Evolutionary conservation across 1,140 invertebrate species (phyloP), one percentile per base, ranked within the genome.

Genomic region (Nasonia giraulti): DNA sequence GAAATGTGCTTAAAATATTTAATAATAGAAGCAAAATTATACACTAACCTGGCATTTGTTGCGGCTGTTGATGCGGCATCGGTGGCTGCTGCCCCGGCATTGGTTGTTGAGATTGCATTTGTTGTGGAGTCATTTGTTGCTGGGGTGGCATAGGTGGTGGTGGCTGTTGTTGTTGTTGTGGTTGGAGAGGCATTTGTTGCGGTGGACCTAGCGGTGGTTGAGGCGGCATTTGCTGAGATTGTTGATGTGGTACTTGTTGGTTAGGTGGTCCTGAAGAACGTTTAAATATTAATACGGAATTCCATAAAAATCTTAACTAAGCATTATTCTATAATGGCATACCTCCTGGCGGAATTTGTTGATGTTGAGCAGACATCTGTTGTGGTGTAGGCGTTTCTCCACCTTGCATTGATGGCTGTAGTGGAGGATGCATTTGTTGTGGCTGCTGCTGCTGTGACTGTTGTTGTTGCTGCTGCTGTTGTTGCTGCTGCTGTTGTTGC

Each of bases 331-430:
- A 23, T 33, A 20, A 3, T 50, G 37, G 37, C n/a, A 50, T 50
- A 83, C 82, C 82, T 84, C 78, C 12, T 77, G 76, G 11, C 27
- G 80, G 20, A 55, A 76, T 69, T 44, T 71, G 76, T 66, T 71
- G 76, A 73, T 73, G 80, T 47, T 77, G 80, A 82, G 73, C 0
- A 27, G 84, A 5, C n/a, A 82, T 73, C 62, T 62, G 66, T 44
- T 82, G 84, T 44, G 75, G 47, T 40, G 62, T 71, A 8, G 78
- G 37, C 14, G 79, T 6, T 69, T 85, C 73, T 77, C 40, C n/a
- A 84, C 83, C 47, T 84, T 78, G 83, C 81, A 88, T 87, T 66
- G 85, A 83, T 50, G 75, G 75, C 50, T 83, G 86, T 14, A 84
- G 87, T 37, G 73, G 75, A 27, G 79, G 84, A 77, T 83, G 82